Conservation (phyloP, 2,797 vertebrate genomes). For the Microctenopoma lineatum region DNA sequence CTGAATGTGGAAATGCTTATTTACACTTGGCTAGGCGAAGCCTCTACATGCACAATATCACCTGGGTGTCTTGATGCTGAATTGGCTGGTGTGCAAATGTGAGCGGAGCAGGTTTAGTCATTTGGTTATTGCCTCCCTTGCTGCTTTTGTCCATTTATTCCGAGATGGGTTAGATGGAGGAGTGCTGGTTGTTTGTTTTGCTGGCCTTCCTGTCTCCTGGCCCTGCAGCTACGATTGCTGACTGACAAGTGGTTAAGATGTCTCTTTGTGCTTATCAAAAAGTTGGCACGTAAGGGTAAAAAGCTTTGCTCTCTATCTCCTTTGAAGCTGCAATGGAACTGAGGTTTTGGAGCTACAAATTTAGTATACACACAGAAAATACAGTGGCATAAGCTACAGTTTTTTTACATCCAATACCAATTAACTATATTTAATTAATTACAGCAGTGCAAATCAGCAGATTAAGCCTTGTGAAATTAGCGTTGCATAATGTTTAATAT, state of each 20-base stretch:
- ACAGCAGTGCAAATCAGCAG: conserved; percentile 5
- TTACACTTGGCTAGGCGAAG: conserved; percentile 78
- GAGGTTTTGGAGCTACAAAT: conserved; percentile 13
- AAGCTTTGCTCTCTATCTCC: conserved; percentile 56
- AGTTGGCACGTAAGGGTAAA: conserved; percentile 61
- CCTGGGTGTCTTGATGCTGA: conserved; percentile 64
- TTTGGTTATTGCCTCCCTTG: conserved; percentile 63
- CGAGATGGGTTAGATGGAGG: conserved; percentile 64
- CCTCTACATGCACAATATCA: conserved; percentile 62
- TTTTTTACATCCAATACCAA: background rate
- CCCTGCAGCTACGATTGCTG: conserved; percentile 57
- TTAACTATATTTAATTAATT: background rate
- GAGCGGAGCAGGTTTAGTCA: conserved; percentile 56
- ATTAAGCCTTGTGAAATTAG: conserved; percentile 1
- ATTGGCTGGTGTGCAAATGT: conserved; percentile 57
- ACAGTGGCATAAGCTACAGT: background rate
- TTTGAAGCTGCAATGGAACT: conserved; percentile 48
- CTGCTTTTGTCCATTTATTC: conserved; percentile 72
- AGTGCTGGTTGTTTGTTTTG: conserved; percentile 69
- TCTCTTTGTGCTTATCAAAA: conserved; percentile 78
- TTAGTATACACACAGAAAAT: conserved; percentile 8
- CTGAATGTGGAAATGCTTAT: conserved; percentile 83
- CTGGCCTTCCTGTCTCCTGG: conserved; percentile 64
- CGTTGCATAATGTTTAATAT: conserved; percentile 6
- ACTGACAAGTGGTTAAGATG: conserved; percentile 79